phyloP scores from a whole-genome alignment of 1,140 invertebrate species.

The Solenopsis invicta region DNA sequence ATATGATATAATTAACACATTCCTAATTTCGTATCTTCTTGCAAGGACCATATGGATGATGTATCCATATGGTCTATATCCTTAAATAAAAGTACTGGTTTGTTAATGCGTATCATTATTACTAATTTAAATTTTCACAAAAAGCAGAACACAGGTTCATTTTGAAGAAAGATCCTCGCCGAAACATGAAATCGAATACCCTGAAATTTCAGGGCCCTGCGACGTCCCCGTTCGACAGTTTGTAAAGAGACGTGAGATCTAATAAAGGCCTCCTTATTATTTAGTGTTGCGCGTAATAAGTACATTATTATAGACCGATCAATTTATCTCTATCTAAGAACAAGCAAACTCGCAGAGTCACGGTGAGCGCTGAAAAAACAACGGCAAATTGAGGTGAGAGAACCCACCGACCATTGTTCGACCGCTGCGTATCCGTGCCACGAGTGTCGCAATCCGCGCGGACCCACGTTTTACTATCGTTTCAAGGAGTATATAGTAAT shows the following conservation, averaged over 20 bases:
- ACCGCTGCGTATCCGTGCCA: constrained; percentile 34
- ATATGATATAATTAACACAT: no score
- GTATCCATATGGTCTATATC: no score
- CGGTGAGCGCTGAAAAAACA: neutral
- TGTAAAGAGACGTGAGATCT: neutral
- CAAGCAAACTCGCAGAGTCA: neutral
- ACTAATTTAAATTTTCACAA: neutral
- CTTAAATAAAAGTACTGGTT: no score
- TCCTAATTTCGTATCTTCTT: no score
- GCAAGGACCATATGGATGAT: no score
- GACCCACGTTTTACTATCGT: constrained; percentile 51
- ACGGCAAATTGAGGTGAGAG: neutral
- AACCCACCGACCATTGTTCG: constrained; percentile 49
- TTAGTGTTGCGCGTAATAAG: neutral
- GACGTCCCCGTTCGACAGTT: no score
- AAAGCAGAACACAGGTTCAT: neutral
- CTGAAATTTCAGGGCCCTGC: neutral
- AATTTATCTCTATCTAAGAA: neutral
- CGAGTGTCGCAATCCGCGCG: constrained; percentile 45
- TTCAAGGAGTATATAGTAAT: constrained; percentile 54
- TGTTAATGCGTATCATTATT: no score
- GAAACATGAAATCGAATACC: neutral
- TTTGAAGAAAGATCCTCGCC: no score
- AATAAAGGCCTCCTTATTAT: neutral
- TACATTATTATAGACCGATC: neutral